phyloP scores from a whole-genome alignment of 2,797 vertebrate species.

The Chaetodon trifasciatus region DNA sequence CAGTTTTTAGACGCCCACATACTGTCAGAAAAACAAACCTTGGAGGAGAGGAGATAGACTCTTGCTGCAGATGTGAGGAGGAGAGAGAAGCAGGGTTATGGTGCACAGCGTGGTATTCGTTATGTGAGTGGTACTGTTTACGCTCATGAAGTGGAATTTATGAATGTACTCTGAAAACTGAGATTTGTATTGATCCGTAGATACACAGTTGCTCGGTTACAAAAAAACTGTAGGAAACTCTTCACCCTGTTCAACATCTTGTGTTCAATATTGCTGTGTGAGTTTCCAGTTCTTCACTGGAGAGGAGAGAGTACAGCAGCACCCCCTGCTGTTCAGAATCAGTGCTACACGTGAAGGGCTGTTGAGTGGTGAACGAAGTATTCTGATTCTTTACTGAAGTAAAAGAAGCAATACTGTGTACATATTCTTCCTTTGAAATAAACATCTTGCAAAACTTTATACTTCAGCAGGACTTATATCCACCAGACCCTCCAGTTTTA shows the following conservation, averaged over 20 bases:
- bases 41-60: constrained; percentile 40
- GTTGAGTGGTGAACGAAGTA: neutral
- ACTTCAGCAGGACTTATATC: no score
- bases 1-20: constrained; percentile 61
- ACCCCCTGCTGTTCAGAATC: constrained; percentile 77
- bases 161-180: constrained; percentile 28
- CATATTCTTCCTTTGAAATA: neutral
- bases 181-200: constrained; percentile 29
- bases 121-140: constrained; percentile 43
- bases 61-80: constrained; percentile 54
- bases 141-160: constrained; percentile 42
- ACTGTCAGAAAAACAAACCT: constrained; percentile 67
- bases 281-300: constrained; percentile 20
- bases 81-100: constrained; percentile 26
- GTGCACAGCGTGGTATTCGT: constrained; percentile 32
- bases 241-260: constrained; percentile 29
- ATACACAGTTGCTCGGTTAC: constrained; percentile 35
- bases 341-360: neutral
- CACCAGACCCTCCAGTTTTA: no score
- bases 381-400: neutral
- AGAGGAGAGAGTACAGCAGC: constrained; percentile 43
- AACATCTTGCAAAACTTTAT: no score
- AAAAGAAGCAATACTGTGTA: neutral
- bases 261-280: constrained; percentile 2
- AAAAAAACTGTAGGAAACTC: constrained; percentile 22